Base-by-base conservation (phyloP, 35 echinoderm and acorn worm species). In the Acanthaster planci region DNA sequence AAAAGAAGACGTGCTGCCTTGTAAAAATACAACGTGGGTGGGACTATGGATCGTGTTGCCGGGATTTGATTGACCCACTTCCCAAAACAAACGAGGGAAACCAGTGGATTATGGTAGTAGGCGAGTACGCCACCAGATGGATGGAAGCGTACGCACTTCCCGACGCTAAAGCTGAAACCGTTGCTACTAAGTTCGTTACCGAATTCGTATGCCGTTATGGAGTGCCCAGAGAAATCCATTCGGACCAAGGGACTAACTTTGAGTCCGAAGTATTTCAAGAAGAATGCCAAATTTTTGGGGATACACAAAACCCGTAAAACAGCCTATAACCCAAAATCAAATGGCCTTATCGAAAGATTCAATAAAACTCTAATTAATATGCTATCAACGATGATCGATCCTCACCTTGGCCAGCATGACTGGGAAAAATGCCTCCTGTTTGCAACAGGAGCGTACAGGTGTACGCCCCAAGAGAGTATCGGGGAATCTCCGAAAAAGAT, bases 231-330 rank as follows among this genome's bases (percentile, higher is more conserved):
- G 78, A 76, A 16, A 2, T 88, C 32, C 93, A 97, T 57, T 75
- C 55, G 32, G 89, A 97, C 60, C 86, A 89, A 78, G 93, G 93
- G n/a, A 79, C 58, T 57, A 92, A 86, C 37, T 97, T 97, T 77
- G 89, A 89, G 40, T 75, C 93, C 0, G 76, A 81, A 26, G 5
- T 97, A 9, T 53, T 97, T 10, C 26, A n/a, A 12, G 86, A 89
- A 78, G 52, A 89, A 77, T 92, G 93, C 51, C 85, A 77, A 34
- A 50, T 89, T 21, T 37, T 97, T 8, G 93, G 90, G 68, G 89
- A 89, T 27, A 52, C n/a, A 89, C n/a, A 92, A 97, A 53, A 97
- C 93, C 15, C 51, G 87, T 2, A 88, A 89, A n/a, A 88, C 86
- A 7, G 82, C 78, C n/a, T 87, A 82, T 40, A 76, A 86, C 37